Base-by-base conservation (phyloP, 2,888 invertebrate species). In the Platerodrilus igneus region DNA sequence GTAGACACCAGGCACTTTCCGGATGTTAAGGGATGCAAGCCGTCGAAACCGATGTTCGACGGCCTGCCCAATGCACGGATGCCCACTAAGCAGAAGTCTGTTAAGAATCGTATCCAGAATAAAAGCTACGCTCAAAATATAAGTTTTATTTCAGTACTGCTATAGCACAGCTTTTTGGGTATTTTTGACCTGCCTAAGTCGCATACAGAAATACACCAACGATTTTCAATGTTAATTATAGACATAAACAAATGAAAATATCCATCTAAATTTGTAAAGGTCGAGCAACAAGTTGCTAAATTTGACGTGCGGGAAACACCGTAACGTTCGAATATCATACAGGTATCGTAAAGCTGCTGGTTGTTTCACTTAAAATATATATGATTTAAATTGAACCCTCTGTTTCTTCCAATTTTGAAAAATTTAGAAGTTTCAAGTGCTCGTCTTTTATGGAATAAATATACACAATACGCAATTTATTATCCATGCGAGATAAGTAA, bases 131-230 rank as follows among this genome's bases (percentile, higher is more conserved):
- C 68, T 68, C 67, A 68, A 69, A 69, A 69, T 69, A 69, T 64
- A 67, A 68, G 65, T 68, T 68, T 69, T 69, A 70, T 70, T 69
- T 69, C 69, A 70, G 69, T 69, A 67, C 69, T 62, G 61, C 60
- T 63, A 64, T 47, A 67, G 65, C 67, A 67, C 64, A 63, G 67
- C 68, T 68, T 69, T 69, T 69, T 68, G 67, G 66, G 69, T 70
- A 71, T 72, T 72, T 71, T 70, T 67, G 71, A 70, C 68, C 68
- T 67, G 66, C 66, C 68, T 66, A 69, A 69, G 67, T 69, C 62
- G 63, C 66, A 64, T 61, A 62, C 63, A 62, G 63, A 61, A 63
- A 63, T 65, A 64, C 66, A 64, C 63, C 64, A 66, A 67, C 64
- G 66, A 68, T 64, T 67, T 68, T 68, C 68, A 69, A 67, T 68